Percentiles rank a stretch among this genome's conserved stretches.
These are phyloP conservation scores for Corythornis leucogaster DNA, from an alignment of 2,797 vertebrate species.

Conservation along the genomic window DNA sequence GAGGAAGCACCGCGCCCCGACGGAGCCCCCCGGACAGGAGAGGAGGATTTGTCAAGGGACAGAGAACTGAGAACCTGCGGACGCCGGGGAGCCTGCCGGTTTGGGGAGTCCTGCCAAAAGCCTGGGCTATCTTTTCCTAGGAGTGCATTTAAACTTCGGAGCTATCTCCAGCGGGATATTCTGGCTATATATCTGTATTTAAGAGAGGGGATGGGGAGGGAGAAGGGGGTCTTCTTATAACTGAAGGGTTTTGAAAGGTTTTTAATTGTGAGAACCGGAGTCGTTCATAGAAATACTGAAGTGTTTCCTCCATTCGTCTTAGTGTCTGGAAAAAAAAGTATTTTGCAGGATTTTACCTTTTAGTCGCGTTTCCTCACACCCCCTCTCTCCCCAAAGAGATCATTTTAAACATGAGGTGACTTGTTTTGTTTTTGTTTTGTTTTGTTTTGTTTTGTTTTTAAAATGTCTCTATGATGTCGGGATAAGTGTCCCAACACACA, in stretches of 20 bases:
- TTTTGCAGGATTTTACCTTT: not conserved
- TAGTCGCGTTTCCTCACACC: not conserved
- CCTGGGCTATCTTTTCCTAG: not conserved
- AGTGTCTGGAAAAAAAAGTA: not conserved
- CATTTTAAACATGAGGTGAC: constrained; percentile 52
- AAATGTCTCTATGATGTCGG: constrained; percentile 7
- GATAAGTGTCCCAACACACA: constrained; percentile 32
- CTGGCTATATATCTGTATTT: constrained; percentile 28
- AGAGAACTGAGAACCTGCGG: not conserved
- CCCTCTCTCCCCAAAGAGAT: constrained; percentile 43
- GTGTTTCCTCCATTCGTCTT: constrained; percentile 6
- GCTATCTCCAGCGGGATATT: not conserved
- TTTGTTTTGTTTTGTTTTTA: constrained; percentile 26
- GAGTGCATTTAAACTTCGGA: constrained; percentile 8
- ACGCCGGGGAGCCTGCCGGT: not conserved
- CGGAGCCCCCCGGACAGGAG: constrained; percentile 27
- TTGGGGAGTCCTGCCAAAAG: not conserved
- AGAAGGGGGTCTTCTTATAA: not conserved
- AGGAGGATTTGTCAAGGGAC: constrained; percentile 5
- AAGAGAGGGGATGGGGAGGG: not conserved
- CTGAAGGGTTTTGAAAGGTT: not conserved
- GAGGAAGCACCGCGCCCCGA: constrained; percentile 67
- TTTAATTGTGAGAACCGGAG: constrained; percentile 16
- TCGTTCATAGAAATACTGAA: not conserved
- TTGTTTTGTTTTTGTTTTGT: constrained; percentile 13